Base-by-base conservation (phyloP, 2,888 invertebrate species). In the Scaptomyza polygonia region DNA sequence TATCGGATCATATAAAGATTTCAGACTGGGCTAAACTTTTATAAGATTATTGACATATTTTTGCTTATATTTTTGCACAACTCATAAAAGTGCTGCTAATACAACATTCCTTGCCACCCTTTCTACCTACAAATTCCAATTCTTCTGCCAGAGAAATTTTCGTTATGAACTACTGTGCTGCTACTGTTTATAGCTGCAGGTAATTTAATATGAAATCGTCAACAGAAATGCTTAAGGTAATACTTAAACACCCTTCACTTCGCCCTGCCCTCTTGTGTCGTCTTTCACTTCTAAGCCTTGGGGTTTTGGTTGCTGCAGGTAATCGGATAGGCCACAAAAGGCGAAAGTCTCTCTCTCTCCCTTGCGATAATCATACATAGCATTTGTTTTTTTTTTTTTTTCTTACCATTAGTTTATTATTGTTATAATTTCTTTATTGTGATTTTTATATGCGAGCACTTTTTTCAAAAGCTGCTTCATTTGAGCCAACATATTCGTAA, bases 361-460 rank as follows among this genome's bases (percentile, higher is more conserved):
- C n/a, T n/a, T n/a, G n/a, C 9, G 14, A 34, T 25, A 25, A 25
- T 9, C 67, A 55, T 48, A 48, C 64, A 64, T 55, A 67, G 44
- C 72, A 77, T 68, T 77, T 68, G 67, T 77, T 77, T 72, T 65
- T n/a, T n/a, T n/a, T n/a, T n/a, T n/a, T n/a, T n/a, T n/a, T n/a
- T n/a, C n/a, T n/a, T 72, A 73, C 80, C 74, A 84, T 86, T 86
- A 81, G 86, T 82, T 84, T 84, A 82, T 87, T 77, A 85, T 85
- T 80, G 81, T 79, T 76, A 85, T 83, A 83, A 86, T 88, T 82
- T 88, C 74, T 79, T 88, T 88, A 88, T 84, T 88, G 80, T 83
- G 79, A 85, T 84, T 86, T 77, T 81, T 66, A 73, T 68, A 65
- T 68, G 66, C 59, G 66, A 76, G 72, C 81, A 71, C 63, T 58